phyloP scores from a whole-genome alignment of 1,140 invertebrate species.

The Pseudobourletiella spinata region DNA sequence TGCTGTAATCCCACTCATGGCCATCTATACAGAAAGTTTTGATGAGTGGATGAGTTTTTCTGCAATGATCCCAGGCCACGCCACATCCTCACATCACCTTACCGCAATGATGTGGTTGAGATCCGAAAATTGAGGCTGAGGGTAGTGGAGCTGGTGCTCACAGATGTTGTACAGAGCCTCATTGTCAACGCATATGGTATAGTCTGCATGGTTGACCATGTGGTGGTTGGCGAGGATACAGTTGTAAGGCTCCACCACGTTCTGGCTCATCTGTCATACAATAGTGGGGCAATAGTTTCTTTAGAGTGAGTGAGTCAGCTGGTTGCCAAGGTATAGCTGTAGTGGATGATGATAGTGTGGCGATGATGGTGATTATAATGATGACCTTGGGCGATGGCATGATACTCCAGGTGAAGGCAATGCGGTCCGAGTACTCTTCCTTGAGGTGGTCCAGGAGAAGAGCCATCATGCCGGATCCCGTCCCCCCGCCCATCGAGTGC shows the following conservation, averaged over 20 bases:
- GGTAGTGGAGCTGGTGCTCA: conserved; percentile 42
- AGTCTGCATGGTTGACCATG: conserved; percentile 45
- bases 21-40: too few species aligned
- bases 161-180: conserved; percentile 47
- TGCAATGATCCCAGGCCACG: too few species aligned
- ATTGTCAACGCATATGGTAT: conserved; percentile 46
- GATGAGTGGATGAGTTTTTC: too few species aligned
- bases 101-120: conserved; percentile 43
- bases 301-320: too few species aligned
- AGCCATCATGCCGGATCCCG: conserved; percentile 80
- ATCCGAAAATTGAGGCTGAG: conserved; percentile 47
- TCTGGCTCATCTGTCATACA: conserved; percentile 20
- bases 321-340: too few species aligned
- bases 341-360: too few species aligned
- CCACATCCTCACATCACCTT: too few species aligned
- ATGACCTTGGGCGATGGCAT: neutral
- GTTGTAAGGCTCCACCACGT: conserved; percentile 46
- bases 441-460: conserved; percentile 72
- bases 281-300: too few species aligned
- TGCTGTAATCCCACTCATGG: neutral
- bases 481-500: conserved; percentile 3
- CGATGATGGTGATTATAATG: too few species aligned
- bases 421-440: conserved; percentile 82
- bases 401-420: conserved; percentile 57
- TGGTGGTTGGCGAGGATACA: conserved; percentile 45